Evolutionary conservation across 1,140 invertebrate species (phyloP), one percentile per base, ranked within the genome.

Genomic region (Globodera rostochiensis): DNA sequence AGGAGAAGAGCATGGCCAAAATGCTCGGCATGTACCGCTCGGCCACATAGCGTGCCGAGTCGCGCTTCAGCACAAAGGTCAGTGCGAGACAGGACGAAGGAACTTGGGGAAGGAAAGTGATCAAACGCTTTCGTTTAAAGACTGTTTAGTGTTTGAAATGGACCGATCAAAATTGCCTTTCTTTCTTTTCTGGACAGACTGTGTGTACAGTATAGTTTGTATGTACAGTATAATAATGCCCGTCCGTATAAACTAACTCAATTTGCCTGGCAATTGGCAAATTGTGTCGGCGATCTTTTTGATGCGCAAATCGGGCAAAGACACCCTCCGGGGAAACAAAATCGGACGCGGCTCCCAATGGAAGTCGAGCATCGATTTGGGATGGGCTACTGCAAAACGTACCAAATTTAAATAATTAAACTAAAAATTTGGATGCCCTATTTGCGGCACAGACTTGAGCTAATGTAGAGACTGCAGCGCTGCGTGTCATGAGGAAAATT

Each of bases 21-120:
- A 83, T 88, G n/a, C 74, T 80, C 4, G 88, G 88, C 13, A 89
- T 83, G 75, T 89, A 89, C 78, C 90, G 90, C 74, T 89, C 88
- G 25, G 85, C 86, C 25, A 89, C 86, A 73, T 88, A 89, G 53
- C 89, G 70, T 21, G 85, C 87, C 25, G 85, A 84, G 75, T 89
- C 88, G 57, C 88, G 53, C 80, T 89, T 81, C 25, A 89, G 66
- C 46, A 69, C 74, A 77, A 89, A 87, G 9, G 80, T 78, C 13
- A 89, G 73, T 46, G 84, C 83, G 49, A 89, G 83, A 79, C 88
- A 89, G 5, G 88, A 88, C 0, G 88, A 89, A 21, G 82, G 77
- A 57, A 89, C 88, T 88, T 76, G 79, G 84, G 66, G 70, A 3
- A 36, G 19, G 21, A 21, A 80, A 19, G 47, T 74, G 3, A 36